Evolutionary conservation across 2,797 vertebrate genomes (phyloP).

Genomic region (Bradypus variegatus): DNA sequence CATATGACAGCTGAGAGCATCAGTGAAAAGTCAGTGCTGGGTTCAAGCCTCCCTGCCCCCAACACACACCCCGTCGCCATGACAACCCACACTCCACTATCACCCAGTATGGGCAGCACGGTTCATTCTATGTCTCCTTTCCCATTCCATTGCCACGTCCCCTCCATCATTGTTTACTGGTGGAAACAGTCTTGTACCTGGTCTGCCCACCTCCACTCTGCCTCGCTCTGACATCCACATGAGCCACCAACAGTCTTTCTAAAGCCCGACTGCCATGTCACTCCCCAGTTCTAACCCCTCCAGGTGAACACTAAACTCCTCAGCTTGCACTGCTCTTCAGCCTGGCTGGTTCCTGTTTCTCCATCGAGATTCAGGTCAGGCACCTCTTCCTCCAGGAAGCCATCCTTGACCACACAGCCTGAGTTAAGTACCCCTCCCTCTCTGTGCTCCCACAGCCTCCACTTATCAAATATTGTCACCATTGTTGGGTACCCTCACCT

Average conservation of each 20-base stretch:
- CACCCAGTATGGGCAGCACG: background rate
- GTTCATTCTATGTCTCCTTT: background rate
- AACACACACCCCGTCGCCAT: background rate
- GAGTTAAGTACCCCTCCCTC: background rate
- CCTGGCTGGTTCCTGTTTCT: background rate
- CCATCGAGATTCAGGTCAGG: background rate
- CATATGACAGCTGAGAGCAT: background rate
- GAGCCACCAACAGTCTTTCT: no score
- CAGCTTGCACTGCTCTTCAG: background rate
- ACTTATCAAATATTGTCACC: background rate
- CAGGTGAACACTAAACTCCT: background rate
- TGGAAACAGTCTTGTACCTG: background rate
- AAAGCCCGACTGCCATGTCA: background rate
- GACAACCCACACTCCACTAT: background rate
- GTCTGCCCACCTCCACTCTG: background rate
- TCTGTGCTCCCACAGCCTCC: background rate
- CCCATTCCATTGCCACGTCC: background rate
- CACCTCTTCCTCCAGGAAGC: slow-evolving; percentile 20
- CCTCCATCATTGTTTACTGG: background rate
- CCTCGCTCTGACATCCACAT: background rate
- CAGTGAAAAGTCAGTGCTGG: background rate
- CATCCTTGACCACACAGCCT: background rate
- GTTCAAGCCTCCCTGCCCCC: background rate
- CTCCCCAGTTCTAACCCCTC: background rate
- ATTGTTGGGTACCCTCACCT: background rate